These are phyloP conservation scores for Chymomyza fuscimana DNA, from an alignment of 2,888 invertebrate species.

Conservation along the genomic window DNA sequence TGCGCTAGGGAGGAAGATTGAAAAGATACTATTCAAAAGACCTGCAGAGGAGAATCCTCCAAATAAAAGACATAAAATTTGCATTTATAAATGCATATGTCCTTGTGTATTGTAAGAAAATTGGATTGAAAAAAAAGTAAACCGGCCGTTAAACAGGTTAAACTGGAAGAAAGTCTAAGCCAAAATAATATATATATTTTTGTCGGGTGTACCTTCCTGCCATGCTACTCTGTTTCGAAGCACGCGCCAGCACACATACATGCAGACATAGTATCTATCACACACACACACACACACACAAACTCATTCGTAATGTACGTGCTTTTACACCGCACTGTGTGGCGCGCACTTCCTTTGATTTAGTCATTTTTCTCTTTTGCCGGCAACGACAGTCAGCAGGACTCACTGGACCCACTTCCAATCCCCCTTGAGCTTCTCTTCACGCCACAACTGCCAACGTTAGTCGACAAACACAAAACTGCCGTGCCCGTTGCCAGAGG, in stretches of 20 bases:
- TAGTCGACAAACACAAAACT: conserved; percentile 33
- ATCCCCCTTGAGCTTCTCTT: conserved; percentile 19
- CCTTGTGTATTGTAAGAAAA: no score
- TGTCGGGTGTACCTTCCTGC: conserved; percentile 45
- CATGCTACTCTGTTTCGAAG: conserved; percentile 64
- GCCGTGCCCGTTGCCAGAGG: conserved; percentile 29
- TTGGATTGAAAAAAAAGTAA: no score
- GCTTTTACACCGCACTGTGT: conserved; percentile 66
- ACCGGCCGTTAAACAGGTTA: no score
- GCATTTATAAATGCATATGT: no score
- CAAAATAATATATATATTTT: conserved; percentile 6
- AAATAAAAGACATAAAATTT: no score
- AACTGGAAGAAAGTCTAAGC: background rate
- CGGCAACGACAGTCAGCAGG: conserved; percentile 63
- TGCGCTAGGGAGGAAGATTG: no score
- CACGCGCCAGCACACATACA: conserved; percentile 66
- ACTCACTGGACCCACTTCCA: conserved; percentile 23
- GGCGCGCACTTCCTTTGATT: conserved; percentile 76
- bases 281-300: conserved; percentile 20
- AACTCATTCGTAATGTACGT: conserved; percentile 56
- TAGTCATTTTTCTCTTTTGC: conserved; percentile 77
- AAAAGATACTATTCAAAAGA: no score
- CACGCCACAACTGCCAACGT: conserved; percentile 43
- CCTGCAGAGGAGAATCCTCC: no score
- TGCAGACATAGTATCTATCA: conserved; percentile 33